Percentiles rank a stretch among this genome's conserved stretches.
Conservation (phyloP, 2,888 invertebrate genomes). For the Pollenia griseotomentosa region DNA sequence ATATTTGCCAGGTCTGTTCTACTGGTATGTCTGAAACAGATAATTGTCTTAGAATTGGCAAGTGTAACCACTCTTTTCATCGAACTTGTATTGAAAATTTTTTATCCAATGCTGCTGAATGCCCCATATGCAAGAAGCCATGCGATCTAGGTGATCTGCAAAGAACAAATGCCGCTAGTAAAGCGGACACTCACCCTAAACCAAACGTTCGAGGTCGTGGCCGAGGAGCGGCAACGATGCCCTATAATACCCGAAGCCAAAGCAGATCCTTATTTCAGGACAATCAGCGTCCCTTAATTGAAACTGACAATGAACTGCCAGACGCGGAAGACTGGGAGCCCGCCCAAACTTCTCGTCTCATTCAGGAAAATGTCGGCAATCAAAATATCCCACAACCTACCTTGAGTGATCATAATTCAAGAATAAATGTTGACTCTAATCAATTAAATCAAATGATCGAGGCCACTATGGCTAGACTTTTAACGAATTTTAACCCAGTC, state of each 20-base stretch:
- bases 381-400: not conserved
- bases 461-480: not conserved
- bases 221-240: not conserved
- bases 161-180: not conserved
- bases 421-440: not conserved
- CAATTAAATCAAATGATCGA: constrained; percentile 12
- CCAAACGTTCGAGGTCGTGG: not conserved
- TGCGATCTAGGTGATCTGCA: not conserved
- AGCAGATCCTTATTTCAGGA: not conserved
- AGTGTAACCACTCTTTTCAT: not conserved
- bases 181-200: not conserved
- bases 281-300: not conserved
- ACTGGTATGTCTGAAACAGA: not conserved
- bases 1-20: not conserved
- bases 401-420: not conserved
- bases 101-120: not conserved
- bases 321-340: not conserved
- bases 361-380: not conserved
- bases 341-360: not conserved
- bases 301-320: not conserved
- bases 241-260: not conserved
- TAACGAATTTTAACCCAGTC: not conserved
- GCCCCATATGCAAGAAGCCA: not conserved
- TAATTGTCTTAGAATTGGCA: not conserved
- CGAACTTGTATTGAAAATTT: constrained; percentile 8